Base-by-base conservation (phyloP, 2,888 invertebrate species). In the Sericinus montela region DNA sequence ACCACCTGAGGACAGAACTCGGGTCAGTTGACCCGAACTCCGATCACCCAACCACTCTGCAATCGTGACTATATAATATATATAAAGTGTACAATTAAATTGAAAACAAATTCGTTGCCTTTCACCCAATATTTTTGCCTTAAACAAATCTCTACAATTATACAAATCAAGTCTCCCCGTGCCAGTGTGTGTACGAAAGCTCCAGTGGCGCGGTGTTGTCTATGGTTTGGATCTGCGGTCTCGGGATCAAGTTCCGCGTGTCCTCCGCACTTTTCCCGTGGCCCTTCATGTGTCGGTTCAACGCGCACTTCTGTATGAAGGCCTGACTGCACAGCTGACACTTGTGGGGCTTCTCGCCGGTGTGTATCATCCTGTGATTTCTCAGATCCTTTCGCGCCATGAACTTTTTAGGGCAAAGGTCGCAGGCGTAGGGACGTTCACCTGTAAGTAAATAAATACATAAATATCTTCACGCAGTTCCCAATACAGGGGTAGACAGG, bases 371-470 rank as follows among this genome's bases (percentile, higher is more conserved):
- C 66, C 94, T 93, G 82, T 97, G 97, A 82, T 97, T 97, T 72
- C 96, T 94, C 83, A 96, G 94, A 76, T 97, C 97, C 58, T 97
- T 97, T 68, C 95, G 95, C 63, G 97, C 95, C 83, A 95, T 96
- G 73, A 97, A 97, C 1, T 95, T 95, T 73, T 97, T 97, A 7
- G 97, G 95, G 69, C 97, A 98, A 52, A 92, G 90, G 65, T 96
- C 96, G 79, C 96, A 96, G 0, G 93, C 92, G 79, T 93, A 96
- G 0, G 96, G 96, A 59, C 93, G 91, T 70, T 94, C 94, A 0
- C 94, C 90, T 89, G 60, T 3, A 71, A 68, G 23, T 36, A 47
- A 19, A 19, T 3, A 19, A 19, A 19, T 19, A 19, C 5, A 19
- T 19, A 19, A 5, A 19, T 19, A n/a, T n/a, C n/a, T n/a, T n/a